These are phyloP conservation scores for Hylomyscus alleni DNA, from an alignment of 2,797 vertebrate genomes.

Conservation along the genomic window DNA sequence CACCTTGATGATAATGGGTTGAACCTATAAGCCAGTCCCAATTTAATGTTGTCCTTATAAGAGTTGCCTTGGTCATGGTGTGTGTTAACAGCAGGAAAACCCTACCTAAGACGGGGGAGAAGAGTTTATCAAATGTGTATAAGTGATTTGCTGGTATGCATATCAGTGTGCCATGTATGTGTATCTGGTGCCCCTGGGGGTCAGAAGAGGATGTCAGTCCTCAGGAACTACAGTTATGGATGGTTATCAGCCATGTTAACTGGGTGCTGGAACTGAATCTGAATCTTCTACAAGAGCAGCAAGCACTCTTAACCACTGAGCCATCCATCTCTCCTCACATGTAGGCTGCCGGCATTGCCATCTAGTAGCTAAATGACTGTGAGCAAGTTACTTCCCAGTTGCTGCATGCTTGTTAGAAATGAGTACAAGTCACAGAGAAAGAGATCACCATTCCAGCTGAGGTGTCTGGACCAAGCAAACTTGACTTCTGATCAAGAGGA, in stretches of 20 bases:
- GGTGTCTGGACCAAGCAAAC: not conserved
- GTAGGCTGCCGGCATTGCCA: not conserved
- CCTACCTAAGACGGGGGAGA: not conserved
- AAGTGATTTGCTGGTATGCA: not conserved
- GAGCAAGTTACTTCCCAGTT: constrained; percentile 14
- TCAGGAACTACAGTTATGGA: not conserved
- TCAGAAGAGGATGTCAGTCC: not conserved
- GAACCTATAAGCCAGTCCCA: not conserved
- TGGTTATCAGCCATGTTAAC: not conserved
- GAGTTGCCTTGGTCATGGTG: not conserved
- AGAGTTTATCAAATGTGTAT: not conserved
- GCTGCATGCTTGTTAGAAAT: not conserved
- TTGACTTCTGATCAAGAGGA: not conserved
- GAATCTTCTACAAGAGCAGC: not conserved
- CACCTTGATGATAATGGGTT: not conserved
- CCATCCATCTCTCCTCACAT: not conserved
- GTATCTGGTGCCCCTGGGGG: too few species aligned
- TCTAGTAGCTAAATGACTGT: not conserved
- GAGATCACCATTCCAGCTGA: not conserved
- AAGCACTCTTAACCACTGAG: not conserved
- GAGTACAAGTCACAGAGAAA: not conserved
- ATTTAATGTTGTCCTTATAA: not conserved
- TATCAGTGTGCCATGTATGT: not conserved
- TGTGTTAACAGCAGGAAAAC: not conserved
- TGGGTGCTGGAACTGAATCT: not conserved